A percentile compares a stretch with the other conserved stretches of the same genome.
Evolutionary conservation across 2,113 vertebrate species (phyloP).

Genomic region (Xenopus laevis): DNA sequence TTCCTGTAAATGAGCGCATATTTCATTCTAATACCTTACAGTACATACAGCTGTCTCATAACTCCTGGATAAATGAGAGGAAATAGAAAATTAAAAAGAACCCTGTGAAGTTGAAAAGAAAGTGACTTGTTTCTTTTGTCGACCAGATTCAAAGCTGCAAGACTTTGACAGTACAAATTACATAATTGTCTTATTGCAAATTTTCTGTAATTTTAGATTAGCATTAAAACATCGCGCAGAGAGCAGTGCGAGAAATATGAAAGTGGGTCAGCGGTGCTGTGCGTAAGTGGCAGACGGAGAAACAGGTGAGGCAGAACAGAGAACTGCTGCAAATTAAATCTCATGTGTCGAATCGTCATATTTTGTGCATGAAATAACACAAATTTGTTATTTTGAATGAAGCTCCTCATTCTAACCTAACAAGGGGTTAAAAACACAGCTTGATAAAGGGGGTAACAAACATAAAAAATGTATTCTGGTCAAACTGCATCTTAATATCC

Average conservation of each 20-base stretch:
- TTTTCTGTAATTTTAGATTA: slow-evolving; percentile 54
- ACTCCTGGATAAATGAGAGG: neutral
- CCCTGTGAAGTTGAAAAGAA: neutral
- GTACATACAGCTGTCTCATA: neutral
- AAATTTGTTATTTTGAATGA: too few relatives aligned
- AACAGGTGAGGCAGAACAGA: slow-evolving; percentile 4
- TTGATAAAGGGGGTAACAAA: too few relatives aligned
- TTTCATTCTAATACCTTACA: neutral
- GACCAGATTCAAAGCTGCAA: slow-evolving; percentile 6
- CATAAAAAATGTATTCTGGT: too few relatives aligned
- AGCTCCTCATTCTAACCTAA: too few relatives aligned
- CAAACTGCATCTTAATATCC: too few relatives aligned
- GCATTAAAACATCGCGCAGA: slow-evolving; percentile 56
- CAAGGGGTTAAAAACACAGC: too few relatives aligned
- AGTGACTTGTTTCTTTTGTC: slow-evolving; percentile 1
- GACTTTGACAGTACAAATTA: slow-evolving; percentile 21
- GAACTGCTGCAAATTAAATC: too few relatives aligned
- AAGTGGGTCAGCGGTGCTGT: slow-evolving; percentile 48
- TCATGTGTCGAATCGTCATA: too few relatives aligned
- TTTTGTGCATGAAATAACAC: too few relatives aligned
- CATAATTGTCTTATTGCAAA: slow-evolving; percentile 33
- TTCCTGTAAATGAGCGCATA: neutral
- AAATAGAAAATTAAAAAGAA: neutral
- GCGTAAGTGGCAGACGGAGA: slow-evolving; percentile 44
- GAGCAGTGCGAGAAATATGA: slow-evolving; percentile 41